These are phyloP conservation scores for Eufriesea mexicana DNA, from an alignment of 1,140 invertebrate genomes.

Conservation along the genomic window DNA sequence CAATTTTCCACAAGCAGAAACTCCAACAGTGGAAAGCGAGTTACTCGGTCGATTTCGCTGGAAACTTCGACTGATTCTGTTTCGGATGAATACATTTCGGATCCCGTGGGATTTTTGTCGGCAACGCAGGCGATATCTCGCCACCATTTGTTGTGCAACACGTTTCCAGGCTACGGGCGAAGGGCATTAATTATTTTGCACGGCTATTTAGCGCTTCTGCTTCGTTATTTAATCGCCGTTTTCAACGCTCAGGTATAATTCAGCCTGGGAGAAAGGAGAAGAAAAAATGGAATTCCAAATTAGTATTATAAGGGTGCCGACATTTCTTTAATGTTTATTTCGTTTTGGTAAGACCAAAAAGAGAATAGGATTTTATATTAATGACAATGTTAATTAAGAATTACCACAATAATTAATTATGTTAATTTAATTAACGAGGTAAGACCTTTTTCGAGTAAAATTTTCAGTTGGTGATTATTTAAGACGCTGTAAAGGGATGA, in stretches of 20 bases:
- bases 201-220: neutral
- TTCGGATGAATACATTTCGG: slow-evolving; percentile 38
- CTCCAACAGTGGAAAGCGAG: slow-evolving; percentile 17
- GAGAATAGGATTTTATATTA: too few species aligned
- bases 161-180: neutral
- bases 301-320: too few species aligned
- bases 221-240: neutral
- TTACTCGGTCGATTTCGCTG: slow-evolving; percentile 35
- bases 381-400: too few species aligned
- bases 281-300: too few species aligned
- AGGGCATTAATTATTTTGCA: neutral
- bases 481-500: too few species aligned
- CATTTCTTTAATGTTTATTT: too few species aligned
- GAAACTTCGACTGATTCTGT: slow-evolving; percentile 26
- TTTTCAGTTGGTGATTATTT: too few species aligned
- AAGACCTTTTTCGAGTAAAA: too few species aligned
- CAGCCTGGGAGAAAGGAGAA: too few species aligned
- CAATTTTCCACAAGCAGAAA: slow-evolving; percentile 48
- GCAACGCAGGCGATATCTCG: slow-evolving; percentile 17
- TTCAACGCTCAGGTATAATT: neutral
- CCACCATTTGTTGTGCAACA: neutral
- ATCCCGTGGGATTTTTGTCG: slow-evolving; percentile 24
- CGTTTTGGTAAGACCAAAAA: too few species aligned
- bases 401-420: too few species aligned
- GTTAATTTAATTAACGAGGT: too few species aligned